phyloP scores from a whole-genome alignment of 2,113 vertebrate species.

The Raja brachyura region DNA sequence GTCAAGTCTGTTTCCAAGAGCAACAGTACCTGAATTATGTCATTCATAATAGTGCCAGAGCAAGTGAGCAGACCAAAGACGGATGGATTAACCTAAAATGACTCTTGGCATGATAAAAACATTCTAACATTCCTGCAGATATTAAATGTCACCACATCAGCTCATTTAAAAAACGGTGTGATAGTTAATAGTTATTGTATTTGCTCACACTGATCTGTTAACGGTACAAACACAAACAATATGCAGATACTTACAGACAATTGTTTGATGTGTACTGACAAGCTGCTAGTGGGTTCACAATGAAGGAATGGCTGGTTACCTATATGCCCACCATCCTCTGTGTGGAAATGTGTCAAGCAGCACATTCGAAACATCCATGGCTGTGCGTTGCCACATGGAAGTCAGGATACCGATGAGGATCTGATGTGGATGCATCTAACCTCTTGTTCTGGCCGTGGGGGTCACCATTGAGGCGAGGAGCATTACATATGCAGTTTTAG shows the following conservation, averaged over 20 bases:
- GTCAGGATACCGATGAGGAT: too few species aligned
- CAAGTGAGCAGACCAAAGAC: not conserved
- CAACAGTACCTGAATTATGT: slow-evolving; percentile 25
- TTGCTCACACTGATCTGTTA: not conserved
- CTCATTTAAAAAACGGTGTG: not conserved
- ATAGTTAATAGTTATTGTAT: not conserved
- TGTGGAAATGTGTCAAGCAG: too few species aligned
- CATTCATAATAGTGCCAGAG: not conserved
- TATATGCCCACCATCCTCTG: too few species aligned
- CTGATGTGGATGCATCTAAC: too few species aligned
- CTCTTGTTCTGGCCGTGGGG: too few species aligned
- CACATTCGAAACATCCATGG: too few species aligned
- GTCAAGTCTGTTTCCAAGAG: not conserved
- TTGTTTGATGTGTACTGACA: too few species aligned
- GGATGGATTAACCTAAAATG: slow-evolving; percentile 13
- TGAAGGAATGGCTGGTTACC: too few species aligned
- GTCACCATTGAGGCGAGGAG: too few species aligned
- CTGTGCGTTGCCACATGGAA: too few species aligned
- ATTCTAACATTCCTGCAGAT: not conserved
- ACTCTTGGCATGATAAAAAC: not conserved
- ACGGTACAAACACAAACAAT: not conserved
- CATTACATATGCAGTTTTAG: too few species aligned
- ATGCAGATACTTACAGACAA: not conserved
- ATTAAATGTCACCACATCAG: not conserved
- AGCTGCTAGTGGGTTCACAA: too few species aligned